phyloP scores from a whole-genome alignment of 2,888 invertebrate species.

The Timema podura region DNA sequence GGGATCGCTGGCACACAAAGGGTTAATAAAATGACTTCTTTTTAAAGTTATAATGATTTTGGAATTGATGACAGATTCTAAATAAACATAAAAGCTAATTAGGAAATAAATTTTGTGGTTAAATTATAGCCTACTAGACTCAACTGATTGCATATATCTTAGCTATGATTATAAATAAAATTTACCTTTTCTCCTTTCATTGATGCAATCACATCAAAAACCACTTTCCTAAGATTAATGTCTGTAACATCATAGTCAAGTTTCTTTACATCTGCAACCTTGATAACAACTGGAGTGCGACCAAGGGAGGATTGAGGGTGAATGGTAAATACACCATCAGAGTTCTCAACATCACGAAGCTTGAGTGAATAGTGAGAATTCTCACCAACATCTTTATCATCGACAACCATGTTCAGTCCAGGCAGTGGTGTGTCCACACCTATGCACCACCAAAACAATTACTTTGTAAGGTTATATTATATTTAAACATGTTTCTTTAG shows the following conservation, averaged over 20 bases:
- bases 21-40: too few relatives aligned
- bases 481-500: conserved; percentile 54
- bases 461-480: conserved; percentile 44
- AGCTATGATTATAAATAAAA: neutral
- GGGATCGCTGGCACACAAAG: too few relatives aligned
- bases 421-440: conserved; percentile 43
- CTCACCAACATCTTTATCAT: conserved; percentile 67
- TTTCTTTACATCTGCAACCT: conserved; percentile 60
- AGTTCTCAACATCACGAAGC: conserved; percentile 56
- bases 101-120: too few relatives aligned
- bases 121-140: too few relatives aligned
- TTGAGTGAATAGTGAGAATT: conserved; percentile 66
- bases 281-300: conserved; percentile 68
- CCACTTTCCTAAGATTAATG: conserved; percentile 53
- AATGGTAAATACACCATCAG: conserved; percentile 58
- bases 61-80: too few relatives aligned
- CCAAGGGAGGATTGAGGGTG: conserved; percentile 66
- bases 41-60: too few relatives aligned
- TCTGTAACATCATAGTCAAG: conserved; percentile 69
- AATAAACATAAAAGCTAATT: too few relatives aligned
- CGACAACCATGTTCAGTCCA: conserved; percentile 68
- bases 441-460: conserved; percentile 26
- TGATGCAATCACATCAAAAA: conserved; percentile 64
- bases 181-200: conserved; percentile 48
- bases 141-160: too few relatives aligned